Base-by-base conservation (phyloP, 1,140 invertebrate genomes). In the Trichonephila clavata region DNA sequence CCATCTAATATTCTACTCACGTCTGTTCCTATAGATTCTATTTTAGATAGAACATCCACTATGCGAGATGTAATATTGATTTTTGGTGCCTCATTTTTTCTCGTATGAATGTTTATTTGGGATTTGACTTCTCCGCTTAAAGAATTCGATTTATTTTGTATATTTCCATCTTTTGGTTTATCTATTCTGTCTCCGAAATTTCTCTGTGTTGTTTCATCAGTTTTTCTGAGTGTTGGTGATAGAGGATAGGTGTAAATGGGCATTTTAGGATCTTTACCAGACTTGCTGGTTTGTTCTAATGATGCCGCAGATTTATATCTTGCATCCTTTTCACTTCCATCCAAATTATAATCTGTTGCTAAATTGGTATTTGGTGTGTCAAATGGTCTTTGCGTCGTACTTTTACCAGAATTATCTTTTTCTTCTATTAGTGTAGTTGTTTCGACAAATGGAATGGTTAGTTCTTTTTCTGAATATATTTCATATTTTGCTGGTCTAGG, bases 1-100 rank as follows among this genome's bases (percentile, higher is more conserved):
- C 60, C 65, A 14, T 92, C 81, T 60, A 92, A 71, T 84, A 92
- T 92, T 60, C 86, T 71, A 60, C 83, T 61, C 20, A 86, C 81
- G 24, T 86, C 63, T 27, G 21, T 65, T 86, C 91, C 91, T 18
- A 92, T 92, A 21, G 39, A 71, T 32, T 92, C n/a, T 20, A 92
- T n/a, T 59, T 83, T 83, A 16, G 91, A 86, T 10, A 83, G 59
- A 2, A 92, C 63, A 59, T 92, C 83, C 21, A 24, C 65, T 16
- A 92, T 92, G 32, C 91, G 60, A 18, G 63, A 86, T 18, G 24
- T 86, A 1, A 92, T 71, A 21, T 92, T 86, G 24, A 71, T 32
- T 18, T n/a, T 32, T 59, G 43, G 83, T 13, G 0, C 2, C 4
- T 71, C 21, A 10, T 71, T 43, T 32, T 77, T 86, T 84, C 7